Conservation (phyloP, 2,888 invertebrate species). For the Empis livida region DNA sequence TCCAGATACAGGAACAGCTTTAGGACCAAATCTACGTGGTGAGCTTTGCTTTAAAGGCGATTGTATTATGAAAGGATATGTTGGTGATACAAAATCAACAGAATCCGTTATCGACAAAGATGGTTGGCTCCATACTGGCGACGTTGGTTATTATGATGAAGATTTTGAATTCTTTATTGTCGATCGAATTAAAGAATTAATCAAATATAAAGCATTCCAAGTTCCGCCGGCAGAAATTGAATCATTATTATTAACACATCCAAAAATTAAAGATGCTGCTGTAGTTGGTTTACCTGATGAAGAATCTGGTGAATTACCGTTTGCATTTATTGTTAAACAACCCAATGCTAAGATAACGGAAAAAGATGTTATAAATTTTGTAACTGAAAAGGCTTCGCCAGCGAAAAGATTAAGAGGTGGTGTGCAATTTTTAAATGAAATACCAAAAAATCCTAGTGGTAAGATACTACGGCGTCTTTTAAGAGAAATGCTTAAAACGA, state of each 20-base stretch:
- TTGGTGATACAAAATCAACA: constrained; percentile 56
- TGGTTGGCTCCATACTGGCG: constrained; percentile 69
- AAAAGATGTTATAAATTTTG: constrained; percentile 42
- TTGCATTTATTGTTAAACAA: constrained; percentile 60
- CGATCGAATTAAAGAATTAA: constrained; percentile 77
- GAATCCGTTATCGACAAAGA: constrained; percentile 48
- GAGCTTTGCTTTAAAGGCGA: constrained; percentile 78
- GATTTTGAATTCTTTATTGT: constrained; percentile 68
- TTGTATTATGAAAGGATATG: constrained; percentile 72
- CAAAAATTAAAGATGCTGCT: constrained; percentile 60
- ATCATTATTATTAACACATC: constrained; percentile 56
- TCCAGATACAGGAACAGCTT: constrained; percentile 44
- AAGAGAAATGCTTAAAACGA: background rate
- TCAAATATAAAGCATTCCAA: constrained; percentile 80
- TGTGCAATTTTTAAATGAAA: constrained; percentile 55
- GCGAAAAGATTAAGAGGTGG: constrained; percentile 65
- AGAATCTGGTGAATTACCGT: constrained; percentile 58
- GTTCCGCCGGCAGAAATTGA: constrained; percentile 84
- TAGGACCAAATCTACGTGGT: constrained; percentile 57
- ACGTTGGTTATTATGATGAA: constrained; percentile 68
- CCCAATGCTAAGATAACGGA: constrained; percentile 39
- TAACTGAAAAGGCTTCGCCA: constrained; percentile 46
- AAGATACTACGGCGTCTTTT: constrained; percentile 56
- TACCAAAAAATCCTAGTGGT: constrained; percentile 66
- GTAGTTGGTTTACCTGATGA: constrained; percentile 69